These are phyloP conservation scores for Sporophila hypoxantha DNA, from an alignment of 2,113 vertebrate genomes.

Conservation along the genomic window DNA sequence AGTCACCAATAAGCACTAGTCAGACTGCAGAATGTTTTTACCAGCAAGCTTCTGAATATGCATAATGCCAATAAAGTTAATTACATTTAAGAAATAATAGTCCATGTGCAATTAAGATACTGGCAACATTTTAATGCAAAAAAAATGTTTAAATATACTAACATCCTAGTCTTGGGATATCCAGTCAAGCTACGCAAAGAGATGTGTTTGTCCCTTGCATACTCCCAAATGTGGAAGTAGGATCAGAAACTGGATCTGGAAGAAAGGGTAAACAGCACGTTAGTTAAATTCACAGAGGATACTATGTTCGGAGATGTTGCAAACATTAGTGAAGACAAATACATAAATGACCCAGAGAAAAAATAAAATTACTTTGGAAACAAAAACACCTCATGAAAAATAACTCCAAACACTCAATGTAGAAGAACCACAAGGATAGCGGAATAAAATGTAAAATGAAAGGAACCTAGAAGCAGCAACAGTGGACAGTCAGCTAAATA, in stretches of 20 bases:
- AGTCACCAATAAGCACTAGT: constrained; percentile 28
- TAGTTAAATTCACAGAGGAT: constrained; percentile 63
- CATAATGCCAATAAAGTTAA: constrained; percentile 35
- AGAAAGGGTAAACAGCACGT: constrained; percentile 70
- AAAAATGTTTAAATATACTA: constrained; percentile 66
- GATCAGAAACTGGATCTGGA: constrained; percentile 72
- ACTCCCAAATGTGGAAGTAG: constrained; percentile 72
- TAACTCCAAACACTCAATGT: neutral
- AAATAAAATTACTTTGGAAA: constrained; percentile 20
- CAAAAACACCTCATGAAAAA: neutral
- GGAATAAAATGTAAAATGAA: neutral
- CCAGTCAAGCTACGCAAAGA: constrained; percentile 71
- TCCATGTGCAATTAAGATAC: constrained; percentile 49
- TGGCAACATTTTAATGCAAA: constrained; percentile 61
- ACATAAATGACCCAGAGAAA: constrained; percentile 25
- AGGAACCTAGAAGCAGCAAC: neutral
- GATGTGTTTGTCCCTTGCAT: constrained; percentile 68
- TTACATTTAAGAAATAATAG: constrained; percentile 43
- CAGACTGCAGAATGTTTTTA: constrained; percentile 15
- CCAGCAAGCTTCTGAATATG: constrained; percentile 48
- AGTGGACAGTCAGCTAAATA: constrained; percentile 18
- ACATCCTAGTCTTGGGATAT: constrained; percentile 71
- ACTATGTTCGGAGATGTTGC: constrained; percentile 30
- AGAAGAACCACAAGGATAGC: neutral
- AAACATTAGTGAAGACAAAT: constrained; percentile 61